A percentile compares a stretch with the other conserved stretches of the same genome.
Conservation (phyloP, 2,888 invertebrate genomes). For the Amaurobius ferox region DNA sequence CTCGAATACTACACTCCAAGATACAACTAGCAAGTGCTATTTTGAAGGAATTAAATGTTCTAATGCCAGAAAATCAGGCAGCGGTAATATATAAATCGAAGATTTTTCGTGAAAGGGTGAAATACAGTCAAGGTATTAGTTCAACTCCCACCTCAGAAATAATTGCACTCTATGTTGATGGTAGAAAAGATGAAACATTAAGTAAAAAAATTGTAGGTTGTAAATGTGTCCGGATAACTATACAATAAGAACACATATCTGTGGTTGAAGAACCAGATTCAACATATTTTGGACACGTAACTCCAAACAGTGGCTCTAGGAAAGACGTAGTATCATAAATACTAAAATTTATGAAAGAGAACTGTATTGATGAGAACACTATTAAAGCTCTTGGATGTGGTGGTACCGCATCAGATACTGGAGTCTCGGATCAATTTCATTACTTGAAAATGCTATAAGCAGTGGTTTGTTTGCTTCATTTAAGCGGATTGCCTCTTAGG, state of each 20-base stretch:
- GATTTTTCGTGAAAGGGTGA: neutral
- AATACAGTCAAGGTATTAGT: neutral
- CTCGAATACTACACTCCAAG: too few relatives aligned
- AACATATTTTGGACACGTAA: neutral
- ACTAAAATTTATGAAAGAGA: neutral
- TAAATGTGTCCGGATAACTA: neutral
- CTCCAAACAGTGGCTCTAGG: neutral
- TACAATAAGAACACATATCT: neutral
- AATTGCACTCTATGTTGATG: neutral
- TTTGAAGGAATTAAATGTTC: neutral
- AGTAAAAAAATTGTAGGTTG: neutral
- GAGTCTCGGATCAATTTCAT: neutral
- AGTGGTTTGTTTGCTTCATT: conserved; percentile 16
- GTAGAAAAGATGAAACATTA: neutral
- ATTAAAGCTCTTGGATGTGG: neutral
- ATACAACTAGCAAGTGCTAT: neutral
- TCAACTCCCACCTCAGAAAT: neutral
- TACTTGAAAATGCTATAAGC: neutral
- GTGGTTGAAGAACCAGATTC: neutral
- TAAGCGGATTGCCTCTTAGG: conserved; percentile 20
- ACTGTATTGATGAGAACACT: neutral
- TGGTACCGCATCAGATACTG: neutral
- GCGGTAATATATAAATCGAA: neutral
- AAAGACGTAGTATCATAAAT: neutral
- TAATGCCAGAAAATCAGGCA: neutral